These are phyloP conservation scores for Nebria ingens DNA, from an alignment of 1,140 invertebrate genomes.

Conservation along the genomic window DNA sequence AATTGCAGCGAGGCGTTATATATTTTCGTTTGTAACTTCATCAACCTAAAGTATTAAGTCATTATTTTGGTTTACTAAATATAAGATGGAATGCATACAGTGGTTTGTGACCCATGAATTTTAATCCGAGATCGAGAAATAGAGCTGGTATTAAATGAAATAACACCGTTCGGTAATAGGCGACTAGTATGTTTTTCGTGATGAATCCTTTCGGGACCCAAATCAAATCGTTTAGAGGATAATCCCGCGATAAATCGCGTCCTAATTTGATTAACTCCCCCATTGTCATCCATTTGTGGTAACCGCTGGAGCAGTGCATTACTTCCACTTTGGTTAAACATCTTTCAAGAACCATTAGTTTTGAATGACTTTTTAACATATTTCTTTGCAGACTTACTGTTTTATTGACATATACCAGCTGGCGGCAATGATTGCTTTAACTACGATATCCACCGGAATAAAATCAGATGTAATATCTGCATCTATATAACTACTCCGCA, in stretches of 20 bases:
- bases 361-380: background rate
- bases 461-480: conserved; percentile 57
- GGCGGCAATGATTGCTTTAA: conserved; percentile 67
- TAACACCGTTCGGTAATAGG: conserved; percentile 47
- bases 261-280: background rate
- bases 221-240: conserved; percentile 55
- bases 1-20: background rate
- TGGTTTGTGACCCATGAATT: conserved; percentile 51
- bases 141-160: conserved; percentile 61
- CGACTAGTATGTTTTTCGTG: conserved; percentile 37
- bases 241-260: conserved; percentile 19
- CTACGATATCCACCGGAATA: conserved; percentile 76
- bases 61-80: background rate
- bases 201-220: conserved; percentile 52
- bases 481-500: conserved; percentile 59
- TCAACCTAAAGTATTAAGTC: background rate
- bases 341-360: too few species aligned
- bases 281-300: background rate
- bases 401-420: conserved; percentile 47
- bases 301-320: background rate
- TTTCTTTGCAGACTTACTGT: background rate
- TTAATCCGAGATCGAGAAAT: conserved; percentile 50
- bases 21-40: background rate
- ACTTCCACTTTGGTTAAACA: background rate
- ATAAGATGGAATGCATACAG: conserved; percentile 58